Base-by-base conservation (phyloP, 2,888 invertebrate genomes). In the Drosophila longiperda region DNA sequence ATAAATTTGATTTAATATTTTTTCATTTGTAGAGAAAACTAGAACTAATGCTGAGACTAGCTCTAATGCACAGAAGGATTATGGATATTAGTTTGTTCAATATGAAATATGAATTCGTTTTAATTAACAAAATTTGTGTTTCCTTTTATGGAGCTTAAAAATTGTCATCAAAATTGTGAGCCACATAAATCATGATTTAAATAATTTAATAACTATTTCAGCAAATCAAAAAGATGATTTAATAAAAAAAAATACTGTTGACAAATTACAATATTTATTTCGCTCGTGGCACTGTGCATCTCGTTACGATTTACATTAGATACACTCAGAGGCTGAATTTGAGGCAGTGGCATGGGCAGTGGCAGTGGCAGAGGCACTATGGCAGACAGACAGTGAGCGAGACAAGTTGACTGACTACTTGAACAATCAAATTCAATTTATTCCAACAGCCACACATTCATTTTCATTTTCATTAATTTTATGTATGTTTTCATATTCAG, bases 401-500 rank as follows among this genome's bases (percentile, higher is more conserved):
- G 66, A 73, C 80, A 73, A 67, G 73, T 73, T 66, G 78, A 78
- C 64, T 74, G 74, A 87, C 87, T 84, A 90, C 87, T 88, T 90
- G 80, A 88, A 83, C 87, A 88, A 88, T 88, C 90, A 88, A 83
- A 88, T 90, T 88, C 89, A 90, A 90, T 88, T 90, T 88, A 86
- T 90, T 85, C 86, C 80, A 79, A 72, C 78, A 79, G 64, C 75
- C 78, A 70, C 79, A 82, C 73, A 82, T 83, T 83, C 83, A 78
- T 78, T 83, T 83, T 85, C 75, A 80, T 85, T 82, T 87, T 78
- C 76, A 73, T 74, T 74, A n/a, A 29, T 32, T n/a, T n/a, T 34
- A 63, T 54, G 7, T 58, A 40, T 57, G 58, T 66, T 78, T 73
- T 78, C 62, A 66, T 77, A 76, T 76, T 73, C 80, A 77, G 60